Base-by-base conservation (phyloP, 2,888 invertebrate genomes). In the Chloroclystis v-ata region DNA sequence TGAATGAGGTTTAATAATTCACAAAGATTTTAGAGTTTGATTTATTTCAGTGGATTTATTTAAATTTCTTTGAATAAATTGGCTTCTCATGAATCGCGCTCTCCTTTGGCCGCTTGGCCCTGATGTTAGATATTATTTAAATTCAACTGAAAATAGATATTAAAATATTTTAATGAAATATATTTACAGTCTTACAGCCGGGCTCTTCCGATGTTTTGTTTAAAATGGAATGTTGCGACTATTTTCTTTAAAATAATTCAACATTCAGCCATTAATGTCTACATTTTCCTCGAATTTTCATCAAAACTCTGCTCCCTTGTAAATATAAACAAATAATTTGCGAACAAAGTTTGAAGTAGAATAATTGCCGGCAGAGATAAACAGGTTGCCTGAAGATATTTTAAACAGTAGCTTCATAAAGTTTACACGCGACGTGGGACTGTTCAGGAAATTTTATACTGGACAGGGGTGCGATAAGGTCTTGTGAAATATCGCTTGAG, bases 361-460 rank as follows among this genome's bases (percentile, higher is more conserved):
- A 43, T 40, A 49, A 41, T 44, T 28, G 44, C 42, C 25, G 37
- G 37, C 37, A 28, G 16, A 49, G 43, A 44, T 44, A 49, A 42
- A 38, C 42, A 47, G 37, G 26, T 42, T 41, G 30, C 40, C 32
- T 26, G 30, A 44, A 44, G 44, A 41, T 32, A 37, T 44, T 49
- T 35, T 10, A 37, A 44, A 37, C 37, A 26, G 30, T 30, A 20
- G 16, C 12, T 16, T 30, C 41, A 47, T 43, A 26, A 43, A 48
- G 28, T 48, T 48, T 39, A 35, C 10, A 35, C 29, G 43, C 39
- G 38, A 39, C 28, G 35, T 48, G 39, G 43, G 43, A 33, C 42
- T 29, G 24, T 47, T 39, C 14, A n/a, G 28, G 37, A 20, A 35
- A 14, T 39, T 41, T 47, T 41, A 37, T 41, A n/a, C 41, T 8